Evolutionary conservation across 2,797 vertebrate genomes (phyloP).

Genomic region (Limnodromus scolopaceus): DNA sequence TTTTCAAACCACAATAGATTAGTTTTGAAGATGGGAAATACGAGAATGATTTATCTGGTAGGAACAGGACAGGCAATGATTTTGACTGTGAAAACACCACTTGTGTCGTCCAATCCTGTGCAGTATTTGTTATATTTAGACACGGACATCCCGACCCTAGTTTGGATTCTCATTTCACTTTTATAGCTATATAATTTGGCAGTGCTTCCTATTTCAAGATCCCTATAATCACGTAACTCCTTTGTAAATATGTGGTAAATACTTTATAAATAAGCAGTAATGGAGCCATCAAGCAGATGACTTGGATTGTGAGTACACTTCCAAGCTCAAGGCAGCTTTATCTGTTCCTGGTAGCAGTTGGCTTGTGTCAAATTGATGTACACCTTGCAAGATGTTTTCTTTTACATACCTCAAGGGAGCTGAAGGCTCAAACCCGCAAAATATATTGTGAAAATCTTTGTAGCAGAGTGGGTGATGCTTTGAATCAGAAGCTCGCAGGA

Average conservation of each 20-base stretch:
- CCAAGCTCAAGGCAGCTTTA: not conserved
- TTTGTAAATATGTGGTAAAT: conserved; percentile 34
- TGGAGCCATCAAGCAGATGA: conserved; percentile 33
- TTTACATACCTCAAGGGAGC: not conserved
- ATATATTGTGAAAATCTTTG: not conserved
- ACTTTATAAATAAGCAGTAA: conserved; percentile 44
- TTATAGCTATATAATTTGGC: conserved; percentile 19
- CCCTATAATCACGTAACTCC: not conserved
- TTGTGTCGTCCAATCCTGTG: not conserved
- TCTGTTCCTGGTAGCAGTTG: not conserved
- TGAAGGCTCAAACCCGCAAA: not conserved
- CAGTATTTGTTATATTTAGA: not conserved
- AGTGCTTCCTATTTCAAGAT: not conserved
- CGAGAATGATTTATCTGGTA: conserved; percentile 8
- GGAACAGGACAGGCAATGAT: not conserved
- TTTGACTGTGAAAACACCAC: not conserved
- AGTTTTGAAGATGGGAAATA: not conserved
- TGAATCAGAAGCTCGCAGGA: not conserved
- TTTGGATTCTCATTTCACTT: conserved; percentile 3
- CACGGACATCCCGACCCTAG: not conserved
- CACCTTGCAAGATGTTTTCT: not conserved
- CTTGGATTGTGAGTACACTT: not conserved
- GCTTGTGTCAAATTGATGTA: not conserved
- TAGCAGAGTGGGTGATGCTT: not conserved
- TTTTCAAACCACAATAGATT: conserved; percentile 23